Conservation (phyloP, 1,140 invertebrate genomes). For the Panonychus citri region DNA sequence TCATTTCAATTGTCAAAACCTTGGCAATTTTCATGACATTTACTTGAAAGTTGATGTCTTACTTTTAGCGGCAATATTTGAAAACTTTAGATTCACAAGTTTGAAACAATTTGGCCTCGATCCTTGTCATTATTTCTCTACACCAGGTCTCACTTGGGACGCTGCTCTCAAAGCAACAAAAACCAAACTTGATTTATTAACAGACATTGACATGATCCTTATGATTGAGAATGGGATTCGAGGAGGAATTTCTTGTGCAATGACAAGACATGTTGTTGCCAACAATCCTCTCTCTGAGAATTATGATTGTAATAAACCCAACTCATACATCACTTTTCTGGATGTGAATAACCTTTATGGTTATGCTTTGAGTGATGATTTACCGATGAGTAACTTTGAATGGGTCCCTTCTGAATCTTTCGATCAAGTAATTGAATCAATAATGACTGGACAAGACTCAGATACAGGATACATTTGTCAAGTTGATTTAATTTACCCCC, state of each 20-base stretch:
- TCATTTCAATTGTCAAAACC: constrained; percentile 17
- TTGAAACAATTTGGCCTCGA: constrained; percentile 13
- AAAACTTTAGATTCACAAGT: constrained; percentile 16
- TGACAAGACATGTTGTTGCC: not conserved
- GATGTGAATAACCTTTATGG: not conserved
- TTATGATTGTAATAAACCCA: not conserved
- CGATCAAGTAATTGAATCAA: not conserved
- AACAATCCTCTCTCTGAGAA: not conserved
- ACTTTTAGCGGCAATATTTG: constrained; percentile 25
- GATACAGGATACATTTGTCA: not conserved
- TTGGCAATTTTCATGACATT: constrained; percentile 23
- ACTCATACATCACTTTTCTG: not conserved
- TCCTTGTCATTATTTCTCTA: constrained; percentile 16
- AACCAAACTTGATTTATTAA: constrained; percentile 16
- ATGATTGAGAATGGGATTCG: constrained; percentile 16
- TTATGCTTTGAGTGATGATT: not conserved
- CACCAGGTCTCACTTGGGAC: constrained; percentile 13
- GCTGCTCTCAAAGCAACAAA: constrained; percentile 15
- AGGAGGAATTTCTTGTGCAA: not conserved
- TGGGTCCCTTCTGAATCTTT: not conserved
- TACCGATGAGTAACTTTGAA: not conserved
- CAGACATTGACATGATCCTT: constrained; percentile 15
- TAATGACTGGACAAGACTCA: not conserved
- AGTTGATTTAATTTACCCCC: not conserved
- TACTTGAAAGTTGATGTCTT: constrained; percentile 24